Evolutionary conservation across 2,113 vertebrate genomes (phyloP), one percentile per base, ranked within the genome.

Genomic region (Rana temporaria): DNA sequence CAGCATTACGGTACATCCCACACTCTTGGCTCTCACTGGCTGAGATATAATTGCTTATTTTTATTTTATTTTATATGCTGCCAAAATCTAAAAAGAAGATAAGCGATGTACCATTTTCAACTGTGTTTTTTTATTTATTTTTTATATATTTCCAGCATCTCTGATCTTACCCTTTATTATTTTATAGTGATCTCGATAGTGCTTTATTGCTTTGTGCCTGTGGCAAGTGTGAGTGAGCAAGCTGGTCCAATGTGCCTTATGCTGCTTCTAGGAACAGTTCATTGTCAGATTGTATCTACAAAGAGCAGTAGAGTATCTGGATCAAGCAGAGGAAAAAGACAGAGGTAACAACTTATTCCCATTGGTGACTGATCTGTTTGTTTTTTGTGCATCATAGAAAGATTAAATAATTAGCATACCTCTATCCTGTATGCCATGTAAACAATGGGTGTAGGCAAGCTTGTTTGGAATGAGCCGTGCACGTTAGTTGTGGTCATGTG

Each of bases 281-380:
- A 99, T 92, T 99, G 98, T 86, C 98, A 99, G 78, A 99, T 99
- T 18, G 98, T 99, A 87, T 99, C 98, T 19, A 98, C 98, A 0
- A 96, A 97, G 90, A 89, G 94, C 85, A 92, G 88, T 86, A 91
- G 90, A 52, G 90, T 91, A 11, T 87, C 92, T 0, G 92, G 88
- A 20, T 88, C 30, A 87, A 95, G 94, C 20, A 95, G 96, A 9
- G 86, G 90, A 52, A 91, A 96, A 86, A 92, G 96, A 42, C 92
- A 95, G 87, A 97, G 97, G 98, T 98, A 86, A 76, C 6, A 18
- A 76, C 42, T 42, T 42, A 6, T 42, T 42, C 9, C 9, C 11
- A 2, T 48, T 48, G 42, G 9, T 48, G 42, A 48, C 42, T 48
- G 9, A 8, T 48, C 42, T 14, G 9, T 11, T 12, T 6, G 38